Evolutionary conservation across 1,140 invertebrate species (phyloP).

Genomic region (Polypedilum pembai): DNA sequence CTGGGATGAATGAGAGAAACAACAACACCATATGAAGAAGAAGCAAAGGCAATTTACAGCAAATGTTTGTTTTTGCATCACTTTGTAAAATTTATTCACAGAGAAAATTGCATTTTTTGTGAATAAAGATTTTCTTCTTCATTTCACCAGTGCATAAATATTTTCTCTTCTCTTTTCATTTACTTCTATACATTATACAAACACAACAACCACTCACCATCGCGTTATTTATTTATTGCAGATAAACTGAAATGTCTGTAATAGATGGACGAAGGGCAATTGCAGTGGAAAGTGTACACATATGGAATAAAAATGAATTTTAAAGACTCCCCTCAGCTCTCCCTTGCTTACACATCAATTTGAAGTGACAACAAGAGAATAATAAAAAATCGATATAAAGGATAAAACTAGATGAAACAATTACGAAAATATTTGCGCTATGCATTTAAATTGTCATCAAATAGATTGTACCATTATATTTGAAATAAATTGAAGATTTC

Average conservation of each 20-base stretch:
- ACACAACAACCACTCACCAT: not conserved
- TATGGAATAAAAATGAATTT: not conserved
- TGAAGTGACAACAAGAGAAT: not conserved
- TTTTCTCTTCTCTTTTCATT: no score
- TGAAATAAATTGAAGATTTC: not conserved
- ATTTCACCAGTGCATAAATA: no score
- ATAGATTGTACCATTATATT: not conserved
- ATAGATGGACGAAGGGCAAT: not conserved
- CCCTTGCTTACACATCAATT: not conserved
- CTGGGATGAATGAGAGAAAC: not conserved
- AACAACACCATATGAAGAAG: not conserved
- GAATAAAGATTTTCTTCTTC: not conserved
- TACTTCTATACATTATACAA: not conserved
- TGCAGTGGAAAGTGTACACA: not conserved
- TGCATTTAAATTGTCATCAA: conserved; percentile 8
- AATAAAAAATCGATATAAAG: not conserved
- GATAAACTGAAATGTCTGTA: not conserved
- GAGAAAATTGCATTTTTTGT: conserved; percentile 4
- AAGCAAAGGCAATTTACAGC: not conserved
- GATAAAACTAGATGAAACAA: not conserved
- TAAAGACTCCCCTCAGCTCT: not conserved
- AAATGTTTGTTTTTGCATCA: conserved; percentile 6
- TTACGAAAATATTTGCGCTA: not conserved
- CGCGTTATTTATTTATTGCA: conserved; percentile 4
- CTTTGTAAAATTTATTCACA: not conserved